A percentile compares a stretch with the other conserved stretches of the same genome.
Evolutionary conservation across 2,797 vertebrate species (phyloP).

Genomic region (Spondyliosoma cantharus): DNA sequence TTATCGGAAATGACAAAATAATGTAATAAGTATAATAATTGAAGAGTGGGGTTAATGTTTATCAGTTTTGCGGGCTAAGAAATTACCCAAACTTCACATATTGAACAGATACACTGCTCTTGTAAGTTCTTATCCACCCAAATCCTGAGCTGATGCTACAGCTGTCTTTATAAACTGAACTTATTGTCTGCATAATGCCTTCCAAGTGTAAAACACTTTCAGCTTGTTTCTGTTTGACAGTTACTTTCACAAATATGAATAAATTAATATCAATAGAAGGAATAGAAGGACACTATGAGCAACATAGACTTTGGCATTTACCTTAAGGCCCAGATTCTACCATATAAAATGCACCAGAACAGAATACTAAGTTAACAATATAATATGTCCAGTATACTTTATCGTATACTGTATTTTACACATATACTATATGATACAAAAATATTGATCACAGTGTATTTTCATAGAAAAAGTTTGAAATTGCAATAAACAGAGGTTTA

Average conservation of each 20-base stretch:
- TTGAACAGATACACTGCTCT: not conserved
- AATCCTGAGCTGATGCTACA: not conserved
- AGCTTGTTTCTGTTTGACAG: not conserved
- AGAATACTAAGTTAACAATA: conserved; percentile 72
- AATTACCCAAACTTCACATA: too few species aligned
- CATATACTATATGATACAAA: conserved; percentile 96
- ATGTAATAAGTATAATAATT: not conserved
- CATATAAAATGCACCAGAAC: conserved; percentile 36
- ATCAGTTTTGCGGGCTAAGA: too few species aligned
- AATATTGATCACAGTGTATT: conserved; percentile 98
- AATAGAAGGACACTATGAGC: not conserved
- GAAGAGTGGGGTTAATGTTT: not conserved
- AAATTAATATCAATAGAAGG: not conserved
- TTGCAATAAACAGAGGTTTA: conserved; percentile 90
- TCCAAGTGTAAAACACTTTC: not conserved
- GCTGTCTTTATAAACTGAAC: not conserved
- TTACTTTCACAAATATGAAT: not conserved
- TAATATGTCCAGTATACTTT: conserved; percentile 87
- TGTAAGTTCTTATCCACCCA: not conserved
- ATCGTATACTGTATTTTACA: conserved; percentile 87
- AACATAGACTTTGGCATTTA: not conserved
- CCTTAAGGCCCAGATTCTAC: not conserved
- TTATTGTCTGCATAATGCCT: not conserved
- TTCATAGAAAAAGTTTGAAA: conserved; percentile 88
- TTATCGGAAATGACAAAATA: not conserved